These are phyloP conservation scores for Pachyrhynchus sulphureomaculatus DNA, from an alignment of 1,140 invertebrate genomes.

Conservation along the genomic window DNA sequence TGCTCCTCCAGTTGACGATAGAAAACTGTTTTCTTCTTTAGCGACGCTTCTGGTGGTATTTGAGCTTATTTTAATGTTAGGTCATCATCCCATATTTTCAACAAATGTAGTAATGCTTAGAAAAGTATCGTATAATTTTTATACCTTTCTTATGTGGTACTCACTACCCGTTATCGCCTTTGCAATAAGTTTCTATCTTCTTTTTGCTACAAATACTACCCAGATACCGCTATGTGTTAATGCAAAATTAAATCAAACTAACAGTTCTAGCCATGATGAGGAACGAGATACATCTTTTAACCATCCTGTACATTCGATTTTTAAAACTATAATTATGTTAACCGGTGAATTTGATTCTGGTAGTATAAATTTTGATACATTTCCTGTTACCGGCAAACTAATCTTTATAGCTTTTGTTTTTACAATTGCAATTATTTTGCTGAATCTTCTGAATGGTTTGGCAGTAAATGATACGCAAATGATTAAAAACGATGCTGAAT, in stretches of 20 bases:
- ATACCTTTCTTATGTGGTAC: slow-evolving; percentile 76
- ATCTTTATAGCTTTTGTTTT: slow-evolving; percentile 79
- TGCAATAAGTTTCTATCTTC: slow-evolving; percentile 73
- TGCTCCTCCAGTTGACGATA: slow-evolving; percentile 53
- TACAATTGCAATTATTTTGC: slow-evolving; percentile 75
- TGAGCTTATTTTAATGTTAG: slow-evolving; percentile 73
- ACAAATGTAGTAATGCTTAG: slow-evolving; percentile 78
- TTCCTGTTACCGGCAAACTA: slow-evolving; percentile 66
- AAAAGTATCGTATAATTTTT: slow-evolving; percentile 74
- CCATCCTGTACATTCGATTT: slow-evolving; percentile 65
- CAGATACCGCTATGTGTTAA: slow-evolving; percentile 45
- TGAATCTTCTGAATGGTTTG: slow-evolving; percentile 78
- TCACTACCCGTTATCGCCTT: slow-evolving; percentile 78
- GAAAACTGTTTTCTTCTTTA: slow-evolving; percentile 61
- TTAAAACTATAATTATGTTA: slow-evolving; percentile 82
- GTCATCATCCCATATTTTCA: slow-evolving; percentile 70
- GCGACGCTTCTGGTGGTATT: slow-evolving; percentile 72
- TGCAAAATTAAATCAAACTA: slow-evolving; percentile 40
- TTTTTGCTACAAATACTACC: slow-evolving; percentile 59
- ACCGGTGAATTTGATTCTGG: slow-evolving; percentile 80
- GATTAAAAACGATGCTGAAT: slow-evolving; percentile 73
- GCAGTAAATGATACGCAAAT: slow-evolving; percentile 77
- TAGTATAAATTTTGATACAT: slow-evolving; percentile 67
- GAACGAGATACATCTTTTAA: slow-evolving; percentile 61
- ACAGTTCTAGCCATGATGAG: slow-evolving; percentile 52